These are phyloP conservation scores for Chlorospingus flavigularis DNA, from an alignment of 2,797 vertebrate genomes.

Conservation along the genomic window DNA sequence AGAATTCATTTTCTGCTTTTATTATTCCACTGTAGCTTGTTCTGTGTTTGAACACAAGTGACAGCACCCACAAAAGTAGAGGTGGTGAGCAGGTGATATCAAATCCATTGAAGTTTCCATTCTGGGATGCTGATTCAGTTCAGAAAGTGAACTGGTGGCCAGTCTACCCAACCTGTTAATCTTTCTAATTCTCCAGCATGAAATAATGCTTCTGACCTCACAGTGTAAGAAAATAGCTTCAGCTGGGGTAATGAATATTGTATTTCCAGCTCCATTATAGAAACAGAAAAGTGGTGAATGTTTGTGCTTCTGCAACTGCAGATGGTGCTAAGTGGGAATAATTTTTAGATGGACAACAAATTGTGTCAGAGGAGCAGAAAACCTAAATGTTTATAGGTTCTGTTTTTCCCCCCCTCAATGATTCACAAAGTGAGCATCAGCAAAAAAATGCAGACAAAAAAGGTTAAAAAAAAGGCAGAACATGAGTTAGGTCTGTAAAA, in stretches of 20 bases:
- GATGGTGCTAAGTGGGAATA: background rate
- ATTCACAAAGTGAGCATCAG: background rate
- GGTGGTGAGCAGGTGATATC: background rate
- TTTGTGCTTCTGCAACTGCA: background rate
- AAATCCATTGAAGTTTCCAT: background rate
- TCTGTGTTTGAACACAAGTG: background rate
- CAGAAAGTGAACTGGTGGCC: background rate
- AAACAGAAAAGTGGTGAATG: background rate
- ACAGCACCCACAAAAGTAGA: background rate
- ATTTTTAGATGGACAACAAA: background rate
- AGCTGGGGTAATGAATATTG: background rate
- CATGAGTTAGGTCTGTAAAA: background rate
- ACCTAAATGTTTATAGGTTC: background rate
- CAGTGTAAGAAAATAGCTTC: background rate
- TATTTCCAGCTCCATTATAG: background rate
- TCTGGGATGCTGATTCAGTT: background rate
- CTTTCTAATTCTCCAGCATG: background rate
- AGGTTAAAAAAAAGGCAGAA: background rate
- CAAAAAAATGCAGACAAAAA: background rate
- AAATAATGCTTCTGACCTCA: background rate
- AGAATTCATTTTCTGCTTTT: background rate
- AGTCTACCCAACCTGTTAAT: background rate
- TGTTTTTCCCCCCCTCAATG: rapidly evolving
- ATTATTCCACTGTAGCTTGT: background rate
- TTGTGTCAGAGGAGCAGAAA: background rate